Conservation (phyloP, 2,113 vertebrate species). For the Salvator merianae region DNA sequence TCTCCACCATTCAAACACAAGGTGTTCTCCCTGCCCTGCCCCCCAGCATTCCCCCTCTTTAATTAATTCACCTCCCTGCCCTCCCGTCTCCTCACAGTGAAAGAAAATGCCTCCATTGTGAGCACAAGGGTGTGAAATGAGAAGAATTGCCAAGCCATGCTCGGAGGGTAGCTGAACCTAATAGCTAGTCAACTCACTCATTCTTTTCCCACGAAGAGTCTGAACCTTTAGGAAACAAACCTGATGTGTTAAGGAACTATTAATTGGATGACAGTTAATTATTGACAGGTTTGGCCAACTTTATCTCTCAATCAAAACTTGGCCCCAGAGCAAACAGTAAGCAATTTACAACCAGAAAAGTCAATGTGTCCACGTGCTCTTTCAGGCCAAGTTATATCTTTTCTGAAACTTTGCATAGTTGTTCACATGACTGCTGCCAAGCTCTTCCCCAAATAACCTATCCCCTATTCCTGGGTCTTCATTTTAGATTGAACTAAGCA, state of each 20-base stretch:
- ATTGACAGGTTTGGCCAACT: conserved; percentile 73
- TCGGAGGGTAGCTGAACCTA: conserved; percentile 40
- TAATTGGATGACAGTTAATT: conserved; percentile 73
- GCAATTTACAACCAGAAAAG: conserved; percentile 64
- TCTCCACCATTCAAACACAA: not conserved
- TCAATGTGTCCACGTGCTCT: conserved; percentile 58
- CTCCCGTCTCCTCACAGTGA: not conserved
- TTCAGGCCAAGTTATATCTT: conserved; percentile 45
- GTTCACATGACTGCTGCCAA: not conserved
- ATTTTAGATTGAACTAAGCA: not conserved
- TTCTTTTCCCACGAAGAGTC: conserved; percentile 68
- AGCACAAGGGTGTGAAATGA: conserved; percentile 29
- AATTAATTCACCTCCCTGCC: not conserved
- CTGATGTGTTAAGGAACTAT: conserved; percentile 68
- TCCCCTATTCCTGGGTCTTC: not conserved
- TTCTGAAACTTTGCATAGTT: conserved; percentile 36
- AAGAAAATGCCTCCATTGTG: conserved; percentile 40
- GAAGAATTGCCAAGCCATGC: conserved; percentile 44
- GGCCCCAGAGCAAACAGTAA: conserved; percentile 64
- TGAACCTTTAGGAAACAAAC: conserved; percentile 63
- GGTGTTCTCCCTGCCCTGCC: not conserved
- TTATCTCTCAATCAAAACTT: conserved; percentile 73
- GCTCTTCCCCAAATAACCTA: not conserved
- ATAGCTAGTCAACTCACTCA: conserved; percentile 44
- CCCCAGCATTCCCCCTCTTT: no score